These are phyloP conservation scores for Edolisoma coerulescens DNA, from an alignment of 2,113 vertebrate genomes.

Conservation along the genomic window DNA sequence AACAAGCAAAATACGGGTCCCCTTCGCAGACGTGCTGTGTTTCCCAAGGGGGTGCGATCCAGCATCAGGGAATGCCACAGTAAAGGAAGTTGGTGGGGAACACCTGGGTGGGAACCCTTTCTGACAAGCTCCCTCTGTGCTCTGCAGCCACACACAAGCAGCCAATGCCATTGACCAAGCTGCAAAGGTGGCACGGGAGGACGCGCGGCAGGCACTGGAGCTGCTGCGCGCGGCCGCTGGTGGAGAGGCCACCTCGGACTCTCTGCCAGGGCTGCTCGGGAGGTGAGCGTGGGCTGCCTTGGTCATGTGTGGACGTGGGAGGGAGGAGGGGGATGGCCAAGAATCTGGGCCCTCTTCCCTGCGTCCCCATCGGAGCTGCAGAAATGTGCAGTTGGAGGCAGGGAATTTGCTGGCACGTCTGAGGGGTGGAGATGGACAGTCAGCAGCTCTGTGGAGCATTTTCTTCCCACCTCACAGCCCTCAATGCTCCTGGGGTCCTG, in stretches of 20 bases:
- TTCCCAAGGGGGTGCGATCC: accelerated
- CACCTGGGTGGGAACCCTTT: neutral
- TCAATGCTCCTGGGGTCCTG: neutral
- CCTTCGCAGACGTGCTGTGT: accelerated
- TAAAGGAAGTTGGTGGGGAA: neutral
- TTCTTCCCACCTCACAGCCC: neutral
- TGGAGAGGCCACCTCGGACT: slow-evolving; percentile 22
- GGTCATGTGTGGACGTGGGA: accelerated
- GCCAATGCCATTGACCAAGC: slow-evolving; percentile 67
- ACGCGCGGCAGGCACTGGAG: slow-evolving; percentile 63
- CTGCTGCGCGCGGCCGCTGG: slow-evolving; percentile 47
- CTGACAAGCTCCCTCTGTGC: neutral
- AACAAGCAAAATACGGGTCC: accelerated
- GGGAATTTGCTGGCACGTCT: accelerated
- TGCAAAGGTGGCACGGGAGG: slow-evolving; percentile 28
- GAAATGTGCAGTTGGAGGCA: neutral
- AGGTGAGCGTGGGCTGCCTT: slow-evolving; percentile 65
- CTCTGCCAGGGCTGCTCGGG: slow-evolving; percentile 67
- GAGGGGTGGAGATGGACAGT: neutral
- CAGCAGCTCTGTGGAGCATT: neutral
- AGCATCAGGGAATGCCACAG: neutral
- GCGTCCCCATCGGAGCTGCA: neutral
- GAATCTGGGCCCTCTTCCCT: accelerated
- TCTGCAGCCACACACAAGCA: slow-evolving; percentile 74
- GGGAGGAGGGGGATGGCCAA: neutral